A percentile compares a stretch with the other conserved stretches of the same genome.
Conservation (phyloP, 1,140 invertebrate genomes). For the Asbolus verrucosus region DNA sequence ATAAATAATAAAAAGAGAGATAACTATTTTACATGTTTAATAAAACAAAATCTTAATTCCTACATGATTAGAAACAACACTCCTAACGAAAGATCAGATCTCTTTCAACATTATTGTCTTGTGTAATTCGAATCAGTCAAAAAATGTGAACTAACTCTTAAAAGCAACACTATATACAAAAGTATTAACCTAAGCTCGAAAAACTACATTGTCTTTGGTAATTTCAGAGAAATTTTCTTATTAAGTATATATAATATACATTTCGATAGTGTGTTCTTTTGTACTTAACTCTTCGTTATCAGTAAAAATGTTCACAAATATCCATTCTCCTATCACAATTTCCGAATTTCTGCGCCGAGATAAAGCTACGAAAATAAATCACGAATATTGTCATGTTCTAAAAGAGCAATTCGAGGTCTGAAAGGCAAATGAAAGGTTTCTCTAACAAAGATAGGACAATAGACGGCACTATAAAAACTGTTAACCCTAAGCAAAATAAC, state of each 20-base stretch:
- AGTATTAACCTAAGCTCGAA: slow-evolving; percentile 15
- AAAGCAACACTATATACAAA: slow-evolving; percentile 21
- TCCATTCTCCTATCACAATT: slow-evolving; percentile 25
- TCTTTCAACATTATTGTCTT: slow-evolving; percentile 30
- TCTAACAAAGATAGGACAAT: slow-evolving; percentile 17
- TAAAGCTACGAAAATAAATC: slow-evolving; percentile 21
- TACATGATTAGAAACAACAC: slow-evolving; percentile 53
- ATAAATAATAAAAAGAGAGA: slow-evolving; percentile 26
- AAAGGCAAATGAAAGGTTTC: background rate
- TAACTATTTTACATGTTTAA: slow-evolving; percentile 36
- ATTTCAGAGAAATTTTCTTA: slow-evolving; percentile 31
- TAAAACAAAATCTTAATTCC: slow-evolving; percentile 34
- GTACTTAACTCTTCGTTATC: slow-evolving; percentile 14
- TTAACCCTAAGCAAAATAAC: slow-evolving; percentile 38
- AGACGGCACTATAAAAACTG: slow-evolving; percentile 4
- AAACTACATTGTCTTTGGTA: slow-evolving; percentile 44
- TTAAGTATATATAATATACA: slow-evolving; percentile 42
- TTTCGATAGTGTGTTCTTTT: slow-evolving; percentile 2
- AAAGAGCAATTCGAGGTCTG: background rate
- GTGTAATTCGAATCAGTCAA: slow-evolving; percentile 45
- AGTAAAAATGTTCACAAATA: slow-evolving; percentile 23
- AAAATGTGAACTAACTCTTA: slow-evolving; percentile 31
- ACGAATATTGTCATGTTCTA: slow-evolving; percentile 6
- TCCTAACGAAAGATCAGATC: slow-evolving; percentile 39
- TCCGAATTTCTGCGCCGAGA: slow-evolving; percentile 3